Evolutionary conservation across 2,113 vertebrate genomes (phyloP), one percentile per base, ranked within the genome.

Genomic region (Scalopus aquaticus): DNA sequence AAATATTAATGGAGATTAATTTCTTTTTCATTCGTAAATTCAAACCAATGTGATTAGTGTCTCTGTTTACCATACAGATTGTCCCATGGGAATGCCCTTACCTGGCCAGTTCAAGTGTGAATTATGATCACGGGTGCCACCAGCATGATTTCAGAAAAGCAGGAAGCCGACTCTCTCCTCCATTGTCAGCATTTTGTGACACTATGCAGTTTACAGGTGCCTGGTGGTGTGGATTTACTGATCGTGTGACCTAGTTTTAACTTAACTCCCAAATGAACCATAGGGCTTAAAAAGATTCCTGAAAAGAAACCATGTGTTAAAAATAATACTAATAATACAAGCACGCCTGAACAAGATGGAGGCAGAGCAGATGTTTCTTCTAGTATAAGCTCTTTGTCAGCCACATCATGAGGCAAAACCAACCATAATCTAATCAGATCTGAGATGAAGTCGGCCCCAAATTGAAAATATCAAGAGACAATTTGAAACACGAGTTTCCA

Each of bases 191-290:
- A 78, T 49, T 26, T 58, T 88, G 56, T 70, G 94, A 93, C 1
- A 0, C 73, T 35, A 1, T 70, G 72, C 26, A 76, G 89, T 78
- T 93, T 91, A 62, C 90, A 94, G 95, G 92, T 95, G 80, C 79
- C 82, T 67, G 74, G 44, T 16, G 49, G 78, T 79, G 44, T 35
- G 76, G 79, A 87, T 95, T 77, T 90, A 84, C 97, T 56, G 80
- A 91, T 96, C 95, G 93, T 46, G 76, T 93, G 97, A 89, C 80
- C 92, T 84, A 94, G 94, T 96, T 97, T 93, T 95, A 92, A 86
- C 72, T 92, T 81, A 94, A 87, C 72, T 95, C 95, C 79, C 87
- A 88, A 84, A 62, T 94, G 94, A 96, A 90, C 95, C 87, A 91
- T 44, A n/a, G 70, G 84, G 60, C 90, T 84, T 96, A 83, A 94